Percentiles rank a stretch among this genome's conserved stretches.
Conservation (phyloP, 1,140 invertebrate genomes). For the Glomeris maerens region DNA sequence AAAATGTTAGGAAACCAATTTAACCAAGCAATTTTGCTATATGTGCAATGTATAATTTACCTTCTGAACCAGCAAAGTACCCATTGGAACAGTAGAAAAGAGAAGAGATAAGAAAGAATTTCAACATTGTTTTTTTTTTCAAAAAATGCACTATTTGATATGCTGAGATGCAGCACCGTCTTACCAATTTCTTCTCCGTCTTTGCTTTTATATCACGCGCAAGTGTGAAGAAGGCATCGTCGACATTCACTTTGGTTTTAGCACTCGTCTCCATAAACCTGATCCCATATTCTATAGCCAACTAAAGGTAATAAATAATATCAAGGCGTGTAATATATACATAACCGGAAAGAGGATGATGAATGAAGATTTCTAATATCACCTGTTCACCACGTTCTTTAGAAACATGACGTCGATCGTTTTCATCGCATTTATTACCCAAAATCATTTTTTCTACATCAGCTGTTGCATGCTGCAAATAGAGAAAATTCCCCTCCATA, state of each 20-base stretch:
- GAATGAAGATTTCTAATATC: neutral
- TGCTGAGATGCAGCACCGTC: slow-evolving; percentile 36
- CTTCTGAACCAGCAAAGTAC: too few relatives aligned
- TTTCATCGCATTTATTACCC: slow-evolving; percentile 87
- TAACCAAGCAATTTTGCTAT: too few relatives aligned
- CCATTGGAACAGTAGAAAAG: too few relatives aligned
- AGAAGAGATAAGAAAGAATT: too few relatives aligned
- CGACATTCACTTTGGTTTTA: slow-evolving; percentile 78
- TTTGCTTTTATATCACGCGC: slow-evolving; percentile 88
- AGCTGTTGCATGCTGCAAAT: slow-evolving; percentile 54
- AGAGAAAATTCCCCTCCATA: slow-evolving; percentile 19
- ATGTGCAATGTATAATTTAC: too few relatives aligned
- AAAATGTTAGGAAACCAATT: too few relatives aligned
- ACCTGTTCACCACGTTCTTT: slow-evolving; percentile 51
- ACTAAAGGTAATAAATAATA: slow-evolving; percentile 22
- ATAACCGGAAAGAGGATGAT: neutral
- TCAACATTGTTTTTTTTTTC: too few relatives aligned
- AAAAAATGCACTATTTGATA: too few relatives aligned
- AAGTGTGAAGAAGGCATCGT: slow-evolving; percentile 80
- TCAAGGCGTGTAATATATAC: neutral
- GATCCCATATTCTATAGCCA: slow-evolving; percentile 78
- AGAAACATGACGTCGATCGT: slow-evolving; percentile 64
- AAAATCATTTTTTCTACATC: slow-evolving; percentile 92
- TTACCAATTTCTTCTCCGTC: slow-evolving; percentile 89
- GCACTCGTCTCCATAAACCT: slow-evolving; percentile 89